Percentiles rank a stretch among this genome's conserved stretches.
phyloP scores from a whole-genome alignment of 2,113 vertebrate species.

The Rhagologus leucostigma region DNA sequence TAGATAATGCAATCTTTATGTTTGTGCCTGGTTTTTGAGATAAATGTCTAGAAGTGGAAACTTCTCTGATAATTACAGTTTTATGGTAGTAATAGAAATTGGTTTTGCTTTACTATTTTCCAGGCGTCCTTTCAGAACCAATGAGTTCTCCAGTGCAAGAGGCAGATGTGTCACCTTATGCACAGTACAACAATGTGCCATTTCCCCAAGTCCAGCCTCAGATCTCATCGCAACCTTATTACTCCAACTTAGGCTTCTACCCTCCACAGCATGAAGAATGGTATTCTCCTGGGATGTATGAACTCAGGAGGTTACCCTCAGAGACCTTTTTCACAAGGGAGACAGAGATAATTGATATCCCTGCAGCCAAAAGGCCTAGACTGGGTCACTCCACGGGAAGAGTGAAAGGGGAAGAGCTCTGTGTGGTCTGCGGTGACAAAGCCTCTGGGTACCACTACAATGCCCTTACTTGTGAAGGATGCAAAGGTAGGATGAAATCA shows the following conservation, averaged over 20 bases:
- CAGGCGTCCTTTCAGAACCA: constrained; percentile 89
- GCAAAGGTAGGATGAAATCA: constrained; percentile 85
- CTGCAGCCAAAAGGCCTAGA: constrained; percentile 81
- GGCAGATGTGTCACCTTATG: constrained; percentile 82
- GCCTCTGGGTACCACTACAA: constrained; percentile 98
- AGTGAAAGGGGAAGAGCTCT: constrained; percentile 92
- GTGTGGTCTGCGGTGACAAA: constrained; percentile 96
- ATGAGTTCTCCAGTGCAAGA: constrained; percentile 83
- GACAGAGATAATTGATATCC: constrained; percentile 75
- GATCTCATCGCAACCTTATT: constrained; percentile 82
- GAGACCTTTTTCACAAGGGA: constrained; percentile 81
- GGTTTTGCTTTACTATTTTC: constrained; percentile 5
- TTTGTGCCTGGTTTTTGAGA: background rate
- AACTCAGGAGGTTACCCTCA: constrained; percentile 83
- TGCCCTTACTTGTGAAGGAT: constrained; percentile 96
- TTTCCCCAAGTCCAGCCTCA: constrained; percentile 83
- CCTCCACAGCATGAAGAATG: constrained; percentile 87
- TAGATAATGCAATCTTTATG: background rate
- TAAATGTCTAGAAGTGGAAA: background rate
- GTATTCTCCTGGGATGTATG: constrained; percentile 85
- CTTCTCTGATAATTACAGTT: background rate
- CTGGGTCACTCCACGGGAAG: constrained; percentile 75
- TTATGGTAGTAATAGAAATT: background rate
- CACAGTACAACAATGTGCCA: constrained; percentile 80
- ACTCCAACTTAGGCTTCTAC: constrained; percentile 86